phyloP scores from a whole-genome alignment of 92 coral and sea anemone genomes.

The Siderastrea radians region DNA sequence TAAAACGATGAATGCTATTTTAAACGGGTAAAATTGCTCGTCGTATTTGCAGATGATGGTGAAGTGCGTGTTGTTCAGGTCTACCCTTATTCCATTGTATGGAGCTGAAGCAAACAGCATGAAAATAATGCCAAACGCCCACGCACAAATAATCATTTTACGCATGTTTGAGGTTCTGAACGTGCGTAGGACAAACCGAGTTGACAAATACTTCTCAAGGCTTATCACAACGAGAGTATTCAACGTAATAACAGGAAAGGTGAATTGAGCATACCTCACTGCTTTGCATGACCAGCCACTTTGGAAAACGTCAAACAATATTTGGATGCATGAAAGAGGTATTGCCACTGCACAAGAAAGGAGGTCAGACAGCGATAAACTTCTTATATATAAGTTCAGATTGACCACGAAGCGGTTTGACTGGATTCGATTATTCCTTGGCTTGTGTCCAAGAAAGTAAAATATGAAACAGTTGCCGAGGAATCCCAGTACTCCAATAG shows the following conservation, averaged over 20 bases:
- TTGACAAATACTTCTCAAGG: conserved; percentile 12
- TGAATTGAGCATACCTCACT: neutral
- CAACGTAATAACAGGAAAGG: neutral
- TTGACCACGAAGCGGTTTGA: neutral
- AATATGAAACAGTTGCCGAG: conserved; percentile 16
- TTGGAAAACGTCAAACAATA: conserved; percentile 20
- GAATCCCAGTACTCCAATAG: neutral
- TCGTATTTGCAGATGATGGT: conserved; percentile 18
- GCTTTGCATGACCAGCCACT: conserved; percentile 25
- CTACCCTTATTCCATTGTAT: neutral
- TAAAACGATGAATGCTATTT: neutral
- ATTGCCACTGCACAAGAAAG: neutral
- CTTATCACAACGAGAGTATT: conserved; percentile 14
- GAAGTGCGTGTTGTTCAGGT: conserved; percentile 16
- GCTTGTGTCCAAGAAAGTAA: conserved; percentile 4
- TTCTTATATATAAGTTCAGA: conserved; percentile 14
- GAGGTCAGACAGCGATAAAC: conserved; percentile 14
- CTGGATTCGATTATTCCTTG: neutral
- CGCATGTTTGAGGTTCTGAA: neutral
- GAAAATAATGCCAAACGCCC: neutral
- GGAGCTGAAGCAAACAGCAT: conserved; percentile 1
- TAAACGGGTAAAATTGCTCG: conserved; percentile 13
- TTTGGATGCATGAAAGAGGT: neutral
- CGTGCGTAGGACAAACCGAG: neutral
- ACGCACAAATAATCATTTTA: neutral